Evolutionary conservation across 2,888 invertebrate genomes (phyloP).

Genomic region (Tiliacea citrago): DNA sequence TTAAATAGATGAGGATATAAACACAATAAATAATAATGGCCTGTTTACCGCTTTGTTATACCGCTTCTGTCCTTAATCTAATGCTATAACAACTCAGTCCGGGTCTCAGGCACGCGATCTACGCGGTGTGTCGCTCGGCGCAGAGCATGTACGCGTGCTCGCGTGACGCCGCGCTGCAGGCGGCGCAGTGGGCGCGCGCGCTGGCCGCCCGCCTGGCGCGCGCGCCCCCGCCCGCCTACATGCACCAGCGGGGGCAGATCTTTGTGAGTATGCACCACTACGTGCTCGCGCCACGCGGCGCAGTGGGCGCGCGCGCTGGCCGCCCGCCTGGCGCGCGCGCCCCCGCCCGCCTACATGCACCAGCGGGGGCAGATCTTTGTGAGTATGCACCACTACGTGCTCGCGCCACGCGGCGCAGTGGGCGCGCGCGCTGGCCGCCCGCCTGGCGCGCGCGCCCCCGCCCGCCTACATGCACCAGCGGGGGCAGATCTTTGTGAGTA

Average conservation of each 20-base stretch:
- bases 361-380: slow-evolving; percentile 75
- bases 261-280: slow-evolving; percentile 55
- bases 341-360: slow-evolving; percentile 70
- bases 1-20: no score
- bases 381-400: slow-evolving; percentile 78
- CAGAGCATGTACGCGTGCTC: slow-evolving; percentile 95
- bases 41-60: no score
- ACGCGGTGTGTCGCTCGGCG: slow-evolving; percentile 93
- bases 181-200: slow-evolving; percentile 95
- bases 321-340: slow-evolving; percentile 76
- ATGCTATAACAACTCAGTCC: no score
- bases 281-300: slow-evolving; percentile 94
- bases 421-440: slow-evolving; percentile 92
- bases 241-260: slow-evolving; percentile 72
- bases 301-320: slow-evolving; percentile 95
- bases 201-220: slow-evolving; percentile 86
- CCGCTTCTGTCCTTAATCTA: neutral
- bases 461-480: slow-evolving; percentile 73
- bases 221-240: slow-evolving; percentile 73
- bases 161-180: slow-evolving; percentile 95
- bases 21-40: no score
- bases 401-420: slow-evolving; percentile 95
- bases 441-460: slow-evolving; percentile 75
- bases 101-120: slow-evolving; percentile 76
- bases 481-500: slow-evolving; percentile 71